Percentiles rank a stretch among this genome's conserved stretches.
Evolutionary conservation across 2,888 invertebrate species (phyloP).

Genomic region (Apamea anceps): DNA sequence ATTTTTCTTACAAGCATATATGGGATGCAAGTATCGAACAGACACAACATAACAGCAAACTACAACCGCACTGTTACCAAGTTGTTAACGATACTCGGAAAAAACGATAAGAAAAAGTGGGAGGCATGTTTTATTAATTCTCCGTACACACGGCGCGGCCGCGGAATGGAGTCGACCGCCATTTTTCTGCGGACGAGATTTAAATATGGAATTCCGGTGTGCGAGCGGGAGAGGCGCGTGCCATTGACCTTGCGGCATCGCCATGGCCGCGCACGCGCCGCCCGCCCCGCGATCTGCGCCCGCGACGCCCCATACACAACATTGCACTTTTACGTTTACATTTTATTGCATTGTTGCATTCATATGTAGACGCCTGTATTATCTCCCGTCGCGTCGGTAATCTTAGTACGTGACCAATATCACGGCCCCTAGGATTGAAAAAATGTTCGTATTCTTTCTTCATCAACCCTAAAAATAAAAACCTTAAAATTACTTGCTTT

Average conservation of each 20-base stretch:
- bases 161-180: constrained; percentile 89
- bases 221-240: constrained; percentile 89
- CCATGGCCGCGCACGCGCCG: constrained; percentile 87
- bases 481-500: too few species aligned
- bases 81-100: constrained; percentile 85
- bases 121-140: constrained; percentile 89
- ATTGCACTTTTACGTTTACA: constrained; percentile 76
- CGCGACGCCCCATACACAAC: constrained; percentile 71
- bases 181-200: constrained; percentile 91
- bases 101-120: constrained; percentile 85
- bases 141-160: constrained; percentile 84
- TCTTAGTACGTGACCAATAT: constrained; percentile 36
- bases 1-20: constrained; percentile 74
- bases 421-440: background rate
- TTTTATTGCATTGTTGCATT: constrained; percentile 70
- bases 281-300: constrained; percentile 75
- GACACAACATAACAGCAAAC: constrained; percentile 78
- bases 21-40: constrained; percentile 61
- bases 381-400: constrained; percentile 49
- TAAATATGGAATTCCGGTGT: constrained; percentile 91
- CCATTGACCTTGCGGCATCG: constrained; percentile 88
- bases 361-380: constrained; percentile 45
- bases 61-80: constrained; percentile 79
- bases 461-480: background rate
- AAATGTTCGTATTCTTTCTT: background rate